Percentiles rank a stretch among this genome's conserved stretches.
phyloP scores from a whole-genome alignment of 1,140 invertebrate species.

The Globodera ellingtonae region DNA sequence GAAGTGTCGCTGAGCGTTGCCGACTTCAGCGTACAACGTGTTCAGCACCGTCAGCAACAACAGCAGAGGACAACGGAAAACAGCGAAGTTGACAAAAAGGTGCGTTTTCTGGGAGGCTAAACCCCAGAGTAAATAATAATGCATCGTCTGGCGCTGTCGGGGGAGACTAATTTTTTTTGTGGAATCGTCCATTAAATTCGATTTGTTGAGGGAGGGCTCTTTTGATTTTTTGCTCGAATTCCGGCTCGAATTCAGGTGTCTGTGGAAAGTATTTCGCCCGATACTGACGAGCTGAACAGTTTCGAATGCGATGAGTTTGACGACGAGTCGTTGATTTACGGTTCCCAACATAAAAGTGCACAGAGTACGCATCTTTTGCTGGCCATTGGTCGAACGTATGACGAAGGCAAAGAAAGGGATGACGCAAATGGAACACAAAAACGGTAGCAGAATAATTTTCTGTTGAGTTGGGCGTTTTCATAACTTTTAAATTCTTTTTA shows the following conservation, averaged over 20 bases:
- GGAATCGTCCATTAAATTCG: too few relatives aligned
- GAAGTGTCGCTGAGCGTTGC: slow-evolving; percentile 68
- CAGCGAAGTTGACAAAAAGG: neutral
- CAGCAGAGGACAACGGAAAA: slow-evolving; percentile 1
- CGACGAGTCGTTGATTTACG: slow-evolving; percentile 35
- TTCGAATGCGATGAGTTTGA: slow-evolving; percentile 14
- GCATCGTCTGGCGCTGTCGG: too few relatives aligned
- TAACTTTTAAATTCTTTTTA: too few relatives aligned
- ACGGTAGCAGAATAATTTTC: neutral
- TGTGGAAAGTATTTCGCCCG: neutral
- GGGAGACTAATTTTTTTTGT: too few relatives aligned
- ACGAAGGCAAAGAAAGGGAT: slow-evolving; percentile 6
- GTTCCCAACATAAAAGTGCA: slow-evolving; percentile 11
- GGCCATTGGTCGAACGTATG: slow-evolving; percentile 43
- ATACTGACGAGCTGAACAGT: neutral
- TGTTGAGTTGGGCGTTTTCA: too few relatives aligned
- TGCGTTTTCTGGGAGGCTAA: neutral
- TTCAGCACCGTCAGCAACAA: slow-evolving; percentile 21
- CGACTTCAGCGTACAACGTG: slow-evolving; percentile 78
- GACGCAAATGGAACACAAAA: neutral
- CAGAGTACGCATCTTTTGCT: slow-evolving; percentile 33
- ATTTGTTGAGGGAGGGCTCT: neutral
- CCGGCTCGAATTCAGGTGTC: neutral
- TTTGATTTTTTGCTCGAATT: neutral
- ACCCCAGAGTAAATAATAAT: too few relatives aligned